These are phyloP conservation scores for Apocheima hispidaria DNA, from an alignment of 2,888 invertebrate species.

Conservation along the genomic window DNA sequence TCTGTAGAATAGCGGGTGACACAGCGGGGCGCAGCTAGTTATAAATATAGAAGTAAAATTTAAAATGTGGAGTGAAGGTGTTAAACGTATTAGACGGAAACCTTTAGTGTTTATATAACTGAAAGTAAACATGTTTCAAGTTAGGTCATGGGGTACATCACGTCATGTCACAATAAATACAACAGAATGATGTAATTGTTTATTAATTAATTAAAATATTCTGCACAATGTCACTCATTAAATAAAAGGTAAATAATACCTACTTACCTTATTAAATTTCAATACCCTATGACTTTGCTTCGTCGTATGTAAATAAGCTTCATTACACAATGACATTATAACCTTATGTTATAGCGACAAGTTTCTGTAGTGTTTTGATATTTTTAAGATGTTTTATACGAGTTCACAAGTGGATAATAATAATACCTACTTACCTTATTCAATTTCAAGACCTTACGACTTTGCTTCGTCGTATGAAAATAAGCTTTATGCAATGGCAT, in stretches of 20 bases:
- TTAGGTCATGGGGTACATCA: constrained; percentile 16
- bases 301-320: not conserved
- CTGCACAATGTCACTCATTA: not conserved
- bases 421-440: not conserved
- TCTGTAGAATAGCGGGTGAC: too few relatives aligned
- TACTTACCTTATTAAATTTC: not conserved
- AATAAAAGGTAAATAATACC: not conserved
- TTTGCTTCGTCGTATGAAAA: not conserved
- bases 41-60: not conserved
- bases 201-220: constrained; percentile 1
- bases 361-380: constrained; percentile 7
- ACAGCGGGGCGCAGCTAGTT: too few relatives aligned
- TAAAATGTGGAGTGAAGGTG: not conserved
- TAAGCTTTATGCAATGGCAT: not conserved
- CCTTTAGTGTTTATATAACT: constrained; percentile 24
- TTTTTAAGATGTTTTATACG: constrained; percentile 44
- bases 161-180: constrained; percentile 17
- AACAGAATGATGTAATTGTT: constrained; percentile 27
- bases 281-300: not conserved
- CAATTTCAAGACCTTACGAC: not conserved
- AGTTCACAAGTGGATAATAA: too few relatives aligned
- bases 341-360: not conserved
- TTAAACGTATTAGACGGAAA: not conserved
- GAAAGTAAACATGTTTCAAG: constrained; percentile 12
- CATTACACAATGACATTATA: not conserved